A percentile compares a stretch with the other conserved stretches of the same genome.
Conservation (phyloP, 2,113 vertebrate species). For the Otolemur garnettii region DNA sequence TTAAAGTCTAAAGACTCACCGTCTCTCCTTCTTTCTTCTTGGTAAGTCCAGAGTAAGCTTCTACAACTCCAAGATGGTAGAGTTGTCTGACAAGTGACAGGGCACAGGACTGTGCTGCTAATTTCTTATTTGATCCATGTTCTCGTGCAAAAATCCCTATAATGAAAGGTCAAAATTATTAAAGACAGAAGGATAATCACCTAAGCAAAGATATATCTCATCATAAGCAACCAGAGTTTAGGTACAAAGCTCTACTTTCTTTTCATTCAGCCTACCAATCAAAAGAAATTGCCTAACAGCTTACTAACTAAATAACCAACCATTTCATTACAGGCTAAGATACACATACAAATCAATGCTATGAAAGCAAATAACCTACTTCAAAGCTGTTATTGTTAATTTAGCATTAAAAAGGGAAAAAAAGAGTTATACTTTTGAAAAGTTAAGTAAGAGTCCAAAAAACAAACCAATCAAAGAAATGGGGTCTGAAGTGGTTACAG, state of each 20-base stretch:
- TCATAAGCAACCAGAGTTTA: not conserved
- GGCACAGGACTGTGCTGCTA: slow-evolving; percentile 97
- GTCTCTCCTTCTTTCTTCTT: slow-evolving; percentile 97
- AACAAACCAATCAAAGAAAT: not conserved
- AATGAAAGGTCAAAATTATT: slow-evolving; percentile 75
- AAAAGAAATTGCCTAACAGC: slow-evolving; percentile 35
- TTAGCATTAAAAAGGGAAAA: not conserved
- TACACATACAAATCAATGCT: not conserved
- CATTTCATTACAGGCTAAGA: not conserved
- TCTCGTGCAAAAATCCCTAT: slow-evolving; percentile 95
- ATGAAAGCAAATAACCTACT: slow-evolving; percentile 9
- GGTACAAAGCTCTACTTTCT: not conserved
- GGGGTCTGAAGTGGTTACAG: not conserved
- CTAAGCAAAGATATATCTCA: not conserved
- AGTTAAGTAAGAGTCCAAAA: not conserved
- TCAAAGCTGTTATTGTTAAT: slow-evolving; percentile 17
- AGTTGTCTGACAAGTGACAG: slow-evolving; percentile 97
- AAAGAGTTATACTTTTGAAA: not conserved
- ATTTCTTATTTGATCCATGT: slow-evolving; percentile 98
- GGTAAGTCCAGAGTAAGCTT: slow-evolving; percentile 94
- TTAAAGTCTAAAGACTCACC: slow-evolving; percentile 86
- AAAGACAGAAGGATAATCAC: not conserved
- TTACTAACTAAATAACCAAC: not conserved
- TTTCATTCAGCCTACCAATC: slow-evolving; percentile 16
- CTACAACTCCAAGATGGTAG: slow-evolving; percentile 95